These are phyloP conservation scores for Sylvia atricapilla DNA, from an alignment of 2,113 vertebrate genomes.

Conservation along the genomic window DNA sequence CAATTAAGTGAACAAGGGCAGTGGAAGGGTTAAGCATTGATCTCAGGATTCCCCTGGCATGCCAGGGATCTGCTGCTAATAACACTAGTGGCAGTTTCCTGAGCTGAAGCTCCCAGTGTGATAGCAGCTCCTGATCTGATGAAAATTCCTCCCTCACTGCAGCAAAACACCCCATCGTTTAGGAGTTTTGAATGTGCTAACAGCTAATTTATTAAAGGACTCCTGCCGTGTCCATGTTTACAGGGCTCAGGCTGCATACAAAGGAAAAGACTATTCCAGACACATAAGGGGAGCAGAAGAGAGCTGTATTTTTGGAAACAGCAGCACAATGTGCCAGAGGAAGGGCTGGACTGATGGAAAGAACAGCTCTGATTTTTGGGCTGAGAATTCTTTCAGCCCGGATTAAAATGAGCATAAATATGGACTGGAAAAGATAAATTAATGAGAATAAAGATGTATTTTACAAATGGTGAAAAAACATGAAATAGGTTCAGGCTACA, in stretches of 20 bases:
- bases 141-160: neutral
- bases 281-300: neutral
- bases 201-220: constrained; percentile 51
- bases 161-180: constrained; percentile 18
- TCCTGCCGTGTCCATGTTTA: constrained; percentile 28
- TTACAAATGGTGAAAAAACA: neutral
- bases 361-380: neutral
- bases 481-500: neutral
- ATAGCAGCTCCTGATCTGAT: constrained; percentile 19
- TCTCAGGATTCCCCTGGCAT: neutral
- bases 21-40: neutral
- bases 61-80: neutral
- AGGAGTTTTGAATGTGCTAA: constrained; percentile 31
- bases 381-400: neutral
- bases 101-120: constrained; percentile 6
- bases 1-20: neutral
- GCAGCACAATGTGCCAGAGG: neutral
- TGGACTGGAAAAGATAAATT: neutral
- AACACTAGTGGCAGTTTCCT: constrained; percentile 2
- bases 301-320: constrained; percentile 22
- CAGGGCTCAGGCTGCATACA: neutral
- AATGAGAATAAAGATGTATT: neutral
- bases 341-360: constrained; percentile 23
- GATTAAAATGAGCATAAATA: neutral
- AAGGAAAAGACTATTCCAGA: neutral